These are phyloP conservation scores for Actinopyga echinites DNA, from an alignment of 53 echinoderm and acorn worm genomes.

Conservation along the genomic window DNA sequence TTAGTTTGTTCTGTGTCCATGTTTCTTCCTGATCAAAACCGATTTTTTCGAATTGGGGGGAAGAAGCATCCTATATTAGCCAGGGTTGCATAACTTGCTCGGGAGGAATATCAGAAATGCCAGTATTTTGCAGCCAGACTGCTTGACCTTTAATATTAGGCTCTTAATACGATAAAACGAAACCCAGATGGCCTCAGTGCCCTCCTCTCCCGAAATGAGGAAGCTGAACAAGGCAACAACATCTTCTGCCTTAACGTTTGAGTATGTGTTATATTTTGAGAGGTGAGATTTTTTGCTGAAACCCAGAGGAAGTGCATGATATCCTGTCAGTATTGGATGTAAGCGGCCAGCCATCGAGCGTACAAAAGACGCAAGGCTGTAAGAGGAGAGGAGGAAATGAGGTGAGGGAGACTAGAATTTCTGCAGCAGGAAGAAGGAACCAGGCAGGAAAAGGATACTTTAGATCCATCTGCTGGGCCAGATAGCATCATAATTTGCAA, in stretches of 20 bases:
- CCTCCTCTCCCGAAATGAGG: slow-evolving; percentile 13
- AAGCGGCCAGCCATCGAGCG: background rate
- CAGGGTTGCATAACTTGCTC: too few relatives aligned
- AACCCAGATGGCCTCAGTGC: background rate
- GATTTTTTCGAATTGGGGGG: too few relatives aligned
- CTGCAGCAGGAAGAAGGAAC: slow-evolving; percentile 36
- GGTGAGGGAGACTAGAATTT: slow-evolving; percentile 36
- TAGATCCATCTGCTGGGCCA: slow-evolving; percentile 42
- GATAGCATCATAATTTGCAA: slow-evolving; percentile 35
- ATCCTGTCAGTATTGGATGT: slow-evolving; percentile 34
- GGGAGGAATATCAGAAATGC: too few relatives aligned
- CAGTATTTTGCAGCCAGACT: too few relatives aligned
- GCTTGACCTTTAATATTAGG: too few relatives aligned
- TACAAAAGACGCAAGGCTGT: slow-evolving; percentile 28
- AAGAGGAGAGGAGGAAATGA: slow-evolving; percentile 42
- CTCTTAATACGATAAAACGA: too few relatives aligned
- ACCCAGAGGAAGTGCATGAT: slow-evolving; percentile 24
- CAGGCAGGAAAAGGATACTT: slow-evolving; percentile 40
- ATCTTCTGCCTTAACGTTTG: background rate
- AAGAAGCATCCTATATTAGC: too few relatives aligned
- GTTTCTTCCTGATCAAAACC: too few relatives aligned
- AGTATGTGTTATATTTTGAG: too few relatives aligned
- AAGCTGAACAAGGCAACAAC: slow-evolving; percentile 21
- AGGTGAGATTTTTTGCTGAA: slow-evolving; percentile 13
- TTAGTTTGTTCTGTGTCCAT: too few relatives aligned